These are phyloP conservation scores for Drosophila nigritarsus DNA, from an alignment of 2,888 invertebrate species.

Conservation along the genomic window DNA sequence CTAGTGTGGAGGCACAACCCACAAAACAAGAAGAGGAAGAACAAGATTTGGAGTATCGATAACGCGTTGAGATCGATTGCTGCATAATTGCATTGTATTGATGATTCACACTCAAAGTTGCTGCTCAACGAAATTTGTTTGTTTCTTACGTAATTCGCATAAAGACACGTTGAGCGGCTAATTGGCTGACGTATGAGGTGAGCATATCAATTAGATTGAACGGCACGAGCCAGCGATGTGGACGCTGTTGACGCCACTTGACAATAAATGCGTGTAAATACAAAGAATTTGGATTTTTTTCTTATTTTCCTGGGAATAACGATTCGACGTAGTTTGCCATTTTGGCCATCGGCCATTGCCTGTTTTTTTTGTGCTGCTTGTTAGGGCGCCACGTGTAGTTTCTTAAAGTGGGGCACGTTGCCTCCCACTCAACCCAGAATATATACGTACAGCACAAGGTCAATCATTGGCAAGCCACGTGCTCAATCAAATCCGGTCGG, in stretches of 20 bases:
- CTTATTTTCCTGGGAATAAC: slow-evolving; percentile 34
- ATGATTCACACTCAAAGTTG: slow-evolving; percentile 23
- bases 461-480: slow-evolving; percentile 47
- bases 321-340: slow-evolving; percentile 55
- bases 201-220: slow-evolving; percentile 52
- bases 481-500: slow-evolving; percentile 29
- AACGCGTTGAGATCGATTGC: slow-evolving; percentile 14
- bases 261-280: slow-evolving; percentile 53
- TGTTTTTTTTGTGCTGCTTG: slow-evolving; percentile 30
- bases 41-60: slow-evolving; percentile 29
- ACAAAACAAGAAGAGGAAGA: slow-evolving; percentile 13
- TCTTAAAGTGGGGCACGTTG: slow-evolving; percentile 21
- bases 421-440: slow-evolving; percentile 29
- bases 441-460: slow-evolving; percentile 54
- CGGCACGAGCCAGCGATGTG: slow-evolving; percentile 59
- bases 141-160: slow-evolving; percentile 52
- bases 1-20: slow-evolving; percentile 24
- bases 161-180: slow-evolving; percentile 66
- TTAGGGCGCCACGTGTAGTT: slow-evolving; percentile 51
- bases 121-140: not conserved
- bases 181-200: slow-evolving; percentile 59
- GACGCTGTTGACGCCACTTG: slow-evolving; percentile 63
- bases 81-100: slow-evolving; percentile 9
- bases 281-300: slow-evolving; percentile 7
- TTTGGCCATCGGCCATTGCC: slow-evolving; percentile 57